Evolutionary conservation across 37 sponge, comb jelly and placozoan genomes (phyloP), one percentile per base, ranked within the genome.

Genomic region (Eunapius fragilis): DNA sequence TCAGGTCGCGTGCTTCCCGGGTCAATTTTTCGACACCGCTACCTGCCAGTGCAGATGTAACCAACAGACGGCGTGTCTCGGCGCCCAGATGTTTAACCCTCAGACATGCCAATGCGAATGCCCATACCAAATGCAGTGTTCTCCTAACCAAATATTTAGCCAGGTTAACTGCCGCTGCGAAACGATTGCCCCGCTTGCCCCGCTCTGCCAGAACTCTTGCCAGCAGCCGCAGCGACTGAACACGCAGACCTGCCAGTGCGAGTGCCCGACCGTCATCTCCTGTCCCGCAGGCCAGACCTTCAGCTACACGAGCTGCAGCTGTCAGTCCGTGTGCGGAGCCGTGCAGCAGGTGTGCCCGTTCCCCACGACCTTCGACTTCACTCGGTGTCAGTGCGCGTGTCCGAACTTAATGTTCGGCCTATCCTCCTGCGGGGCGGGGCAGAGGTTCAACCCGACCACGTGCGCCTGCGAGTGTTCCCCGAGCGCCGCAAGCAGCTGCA

Each of bases 381-480:
- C 58, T 19, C 58, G 14, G 17, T 58, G 58, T 58, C 58, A 58
- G 58, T 58, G 58, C 58, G 58, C 58, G 58, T 58, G 58, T 58
- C 58, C 58, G 19, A 58, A 19, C 58, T n/a, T n/a, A n/a, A n/a
- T n/a, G n/a, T 13, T 17, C 58, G 14, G 19, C 14, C 58, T 1
- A 58, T 19, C 58, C 19, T 0, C 25, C 1, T 31, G 45, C 26
- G 68, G 77, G 23, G 22, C 25, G 3, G 11, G 35, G 10, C 80
- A 26, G 78, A 31, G 47, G 17, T 73, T 76, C 12, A 71, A 89
- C 11, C 71, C 17, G 26, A 72, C 23, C 70, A 86, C 82, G 37
- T 90, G 90, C 76, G 48, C 75, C 50, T 90, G 90, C 75, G 82
- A 90, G 50, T 89, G 89, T 67, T 77, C 82, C 25, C 26, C 47